phyloP scores from a whole-genome alignment of 2,113 vertebrate species.

The Pteronura brasiliensis region DNA sequence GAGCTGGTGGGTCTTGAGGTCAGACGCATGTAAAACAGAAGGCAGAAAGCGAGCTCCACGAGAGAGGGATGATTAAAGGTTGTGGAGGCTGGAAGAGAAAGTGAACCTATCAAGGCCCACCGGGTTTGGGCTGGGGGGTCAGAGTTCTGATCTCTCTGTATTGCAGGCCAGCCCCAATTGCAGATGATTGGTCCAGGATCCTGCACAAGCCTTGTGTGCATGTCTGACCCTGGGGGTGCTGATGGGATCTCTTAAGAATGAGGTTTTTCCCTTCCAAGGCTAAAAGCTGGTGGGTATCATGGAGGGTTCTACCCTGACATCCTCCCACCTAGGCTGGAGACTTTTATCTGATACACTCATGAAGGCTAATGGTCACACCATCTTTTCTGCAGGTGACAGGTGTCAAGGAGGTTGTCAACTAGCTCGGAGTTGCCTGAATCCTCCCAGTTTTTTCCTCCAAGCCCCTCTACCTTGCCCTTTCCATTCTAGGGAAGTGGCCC shows the following conservation, averaged over 20 bases:
- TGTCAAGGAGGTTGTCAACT: not conserved
- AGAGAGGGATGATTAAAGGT: too few species aligned
- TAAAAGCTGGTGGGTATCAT: not conserved
- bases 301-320: not conserved
- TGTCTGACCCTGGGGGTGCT: not conserved
- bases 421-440: not conserved
- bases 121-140: too few species aligned
- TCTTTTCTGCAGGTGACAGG: not conserved
- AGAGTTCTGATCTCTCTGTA: not conserved
- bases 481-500: not conserved
- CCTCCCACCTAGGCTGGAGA: not conserved
- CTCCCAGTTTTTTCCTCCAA: not conserved
- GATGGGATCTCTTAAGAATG: not conserved
- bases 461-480: not conserved
- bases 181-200: not conserved
- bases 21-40: too few species aligned
- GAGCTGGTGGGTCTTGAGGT: too few species aligned
- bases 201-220: not conserved
- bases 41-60: too few species aligned
- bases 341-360: not conserved
- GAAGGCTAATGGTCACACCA: too few species aligned
- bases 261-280: not conserved
- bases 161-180: not conserved
- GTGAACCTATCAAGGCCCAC: too few species aligned
- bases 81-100: too few species aligned